Evolutionary conservation across 2,888 invertebrate genomes (phyloP).

Genomic region (Notodromas monacha): DNA sequence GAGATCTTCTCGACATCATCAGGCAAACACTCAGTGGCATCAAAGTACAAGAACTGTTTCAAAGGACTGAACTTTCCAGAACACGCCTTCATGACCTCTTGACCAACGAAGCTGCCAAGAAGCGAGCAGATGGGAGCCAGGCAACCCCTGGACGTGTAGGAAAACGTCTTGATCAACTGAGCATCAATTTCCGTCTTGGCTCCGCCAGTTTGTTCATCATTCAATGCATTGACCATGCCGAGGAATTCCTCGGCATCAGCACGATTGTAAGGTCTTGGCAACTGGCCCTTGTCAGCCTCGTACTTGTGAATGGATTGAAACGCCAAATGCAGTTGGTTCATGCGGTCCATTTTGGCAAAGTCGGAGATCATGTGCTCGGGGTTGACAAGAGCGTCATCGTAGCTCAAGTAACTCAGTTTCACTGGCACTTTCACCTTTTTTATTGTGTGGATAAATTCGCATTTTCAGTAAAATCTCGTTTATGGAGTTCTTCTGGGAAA

Average conservation of each 20-base stretch:
- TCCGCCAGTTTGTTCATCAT: constrained; percentile 12
- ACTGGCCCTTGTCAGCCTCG: constrained; percentile 12
- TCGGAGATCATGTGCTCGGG: constrained; percentile 16
- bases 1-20: too few species aligned
- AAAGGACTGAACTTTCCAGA: constrained; percentile 18
- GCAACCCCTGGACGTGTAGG: constrained; percentile 13
- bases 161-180: constrained; percentile 12
- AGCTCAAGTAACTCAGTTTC: constrained; percentile 5
- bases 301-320: constrained; percentile 21
- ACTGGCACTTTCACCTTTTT: too few species aligned
- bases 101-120: constrained; percentile 17
- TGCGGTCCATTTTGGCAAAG: constrained; percentile 22
- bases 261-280: constrained; percentile 17
- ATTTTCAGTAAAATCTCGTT: too few species aligned
- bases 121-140: constrained; percentile 15
- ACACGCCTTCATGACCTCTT: constrained; percentile 17
- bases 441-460: too few species aligned
- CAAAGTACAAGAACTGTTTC: constrained; percentile 14
- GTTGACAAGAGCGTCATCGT: constrained; percentile 7
- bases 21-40: constrained; percentile 8
- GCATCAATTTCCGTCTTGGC: too few species aligned
- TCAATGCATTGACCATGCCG: constrained; percentile 14
- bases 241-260: constrained; percentile 16
- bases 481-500: too few species aligned
- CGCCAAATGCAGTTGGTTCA: constrained; percentile 20